phyloP scores from a whole-genome alignment of 2,888 invertebrate genomes.

The Lottia gigantea region DNA sequence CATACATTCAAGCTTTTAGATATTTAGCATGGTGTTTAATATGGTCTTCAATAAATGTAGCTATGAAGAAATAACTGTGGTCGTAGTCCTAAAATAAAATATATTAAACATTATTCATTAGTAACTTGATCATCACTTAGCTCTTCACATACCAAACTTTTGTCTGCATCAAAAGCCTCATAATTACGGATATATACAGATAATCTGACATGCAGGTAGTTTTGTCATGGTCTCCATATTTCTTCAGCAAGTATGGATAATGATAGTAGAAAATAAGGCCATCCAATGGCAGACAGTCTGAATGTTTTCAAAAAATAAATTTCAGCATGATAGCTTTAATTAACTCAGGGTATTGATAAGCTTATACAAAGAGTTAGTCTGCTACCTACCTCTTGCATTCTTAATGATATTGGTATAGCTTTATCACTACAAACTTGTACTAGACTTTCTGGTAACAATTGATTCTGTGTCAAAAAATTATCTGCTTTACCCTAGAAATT shows the following conservation, averaged over 20 bases:
- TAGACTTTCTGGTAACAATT: constrained; percentile 87
- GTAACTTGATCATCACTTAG: background rate
- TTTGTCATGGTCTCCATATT: too few relatives aligned
- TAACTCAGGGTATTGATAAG: too few relatives aligned
- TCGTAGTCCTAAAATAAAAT: constrained; percentile 79
- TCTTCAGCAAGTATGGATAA: too few relatives aligned
- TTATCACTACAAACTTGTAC: constrained; percentile 78
- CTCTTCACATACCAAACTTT: too few relatives aligned
- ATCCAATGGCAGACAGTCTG: too few relatives aligned
- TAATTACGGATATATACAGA: too few relatives aligned
- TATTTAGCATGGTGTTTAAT: constrained; percentile 87
- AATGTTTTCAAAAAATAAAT: too few relatives aligned
- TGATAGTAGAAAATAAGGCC: too few relatives aligned
- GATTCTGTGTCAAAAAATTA: constrained; percentile 79
- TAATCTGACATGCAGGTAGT: too few relatives aligned
- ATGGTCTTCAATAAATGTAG: constrained; percentile 92
- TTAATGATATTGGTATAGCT: constrained; percentile 71
- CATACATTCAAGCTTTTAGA: constrained; percentile 66
- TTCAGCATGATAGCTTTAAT: too few relatives aligned
- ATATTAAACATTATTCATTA: background rate
- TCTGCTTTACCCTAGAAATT: constrained; percentile 81
- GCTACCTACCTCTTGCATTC: constrained; percentile 63
- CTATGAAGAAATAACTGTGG: constrained; percentile 93
- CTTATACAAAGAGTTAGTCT: too few relatives aligned
- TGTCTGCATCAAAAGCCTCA: too few relatives aligned